Conservation (phyloP, 2,888 invertebrate genomes). For the Yponomeuta sedellus region DNA sequence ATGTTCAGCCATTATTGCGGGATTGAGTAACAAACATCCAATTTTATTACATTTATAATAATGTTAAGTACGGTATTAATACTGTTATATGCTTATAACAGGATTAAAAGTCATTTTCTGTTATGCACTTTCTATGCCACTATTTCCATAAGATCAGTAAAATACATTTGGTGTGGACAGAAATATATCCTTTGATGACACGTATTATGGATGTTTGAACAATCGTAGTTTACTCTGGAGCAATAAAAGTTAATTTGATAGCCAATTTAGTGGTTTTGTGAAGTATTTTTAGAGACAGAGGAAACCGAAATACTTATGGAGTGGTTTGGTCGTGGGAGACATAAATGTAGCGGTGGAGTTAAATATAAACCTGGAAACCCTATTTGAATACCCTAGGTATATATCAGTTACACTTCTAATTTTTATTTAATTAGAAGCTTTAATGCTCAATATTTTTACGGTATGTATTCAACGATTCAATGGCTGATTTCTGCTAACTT, state of each 20-base stretch:
- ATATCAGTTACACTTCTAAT: no score
- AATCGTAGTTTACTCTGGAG: not conserved
- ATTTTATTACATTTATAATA: no score
- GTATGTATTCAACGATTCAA: no score
- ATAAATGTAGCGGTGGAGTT: not conserved
- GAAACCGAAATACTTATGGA: no score
- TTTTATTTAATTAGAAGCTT: no score
- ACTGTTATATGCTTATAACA: no score
- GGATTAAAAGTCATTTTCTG: not conserved
- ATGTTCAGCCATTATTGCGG: no score
- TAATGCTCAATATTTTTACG: no score
- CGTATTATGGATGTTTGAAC: conserved; percentile 4
- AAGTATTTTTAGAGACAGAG: conserved; percentile 7
- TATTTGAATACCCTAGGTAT: no score
- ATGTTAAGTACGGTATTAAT: no score
- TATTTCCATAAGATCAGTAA: not conserved
- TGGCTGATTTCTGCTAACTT: no score
- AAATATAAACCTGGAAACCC: not conserved
- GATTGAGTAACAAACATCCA: no score
- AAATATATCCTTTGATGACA: conserved; percentile 7
- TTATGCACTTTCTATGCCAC: not conserved
- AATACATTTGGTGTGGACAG: not conserved
- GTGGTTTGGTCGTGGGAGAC: not conserved
- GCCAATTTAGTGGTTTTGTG: not conserved
- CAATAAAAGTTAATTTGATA: not conserved